A percentile compares a stretch with the other conserved stretches of the same genome.
These are phyloP conservation scores for Melipona bicolor DNA, from an alignment of 2,888 invertebrate genomes.

Conservation along the genomic window DNA sequence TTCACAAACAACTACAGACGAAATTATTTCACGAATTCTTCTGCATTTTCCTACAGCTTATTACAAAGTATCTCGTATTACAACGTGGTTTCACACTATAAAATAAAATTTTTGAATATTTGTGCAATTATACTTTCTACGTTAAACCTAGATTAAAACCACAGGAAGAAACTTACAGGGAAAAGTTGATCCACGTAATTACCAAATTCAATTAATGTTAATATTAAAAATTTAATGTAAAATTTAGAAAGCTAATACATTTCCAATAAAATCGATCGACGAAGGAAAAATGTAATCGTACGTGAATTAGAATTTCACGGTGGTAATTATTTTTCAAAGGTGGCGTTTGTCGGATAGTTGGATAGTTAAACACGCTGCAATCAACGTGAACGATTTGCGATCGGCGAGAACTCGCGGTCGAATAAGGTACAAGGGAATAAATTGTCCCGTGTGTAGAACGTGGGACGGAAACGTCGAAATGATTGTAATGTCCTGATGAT, in stretches of 20 bases:
- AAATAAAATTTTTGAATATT: too few relatives aligned
- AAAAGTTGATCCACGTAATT: too few relatives aligned
- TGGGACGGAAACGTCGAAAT: slow-evolving; percentile 67
- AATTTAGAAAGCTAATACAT: background rate
- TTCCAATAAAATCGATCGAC: background rate
- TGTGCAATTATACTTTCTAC: too few relatives aligned
- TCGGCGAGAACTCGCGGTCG: slow-evolving; percentile 58
- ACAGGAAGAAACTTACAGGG: too few relatives aligned
- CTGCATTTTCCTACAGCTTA: too few relatives aligned
- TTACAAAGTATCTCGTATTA: too few relatives aligned
- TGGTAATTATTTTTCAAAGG: background rate
- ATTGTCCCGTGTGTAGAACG: slow-evolving; percentile 61
- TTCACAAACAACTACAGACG: too few relatives aligned
- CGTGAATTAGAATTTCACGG: background rate
- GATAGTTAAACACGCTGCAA: slow-evolving; percentile 53
- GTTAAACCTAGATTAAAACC: too few relatives aligned
- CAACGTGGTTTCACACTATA: too few relatives aligned
- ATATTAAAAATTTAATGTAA: too few relatives aligned
- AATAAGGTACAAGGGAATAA: slow-evolving; percentile 70
- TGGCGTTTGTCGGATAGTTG: slow-evolving; percentile 5
- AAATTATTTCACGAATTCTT: too few relatives aligned
- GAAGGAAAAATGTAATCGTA: background rate
- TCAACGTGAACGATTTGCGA: slow-evolving; percentile 71
- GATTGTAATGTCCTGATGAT: slow-evolving; percentile 67
- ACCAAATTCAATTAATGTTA: too few relatives aligned